Base-by-base conservation (phyloP, 2,113 vertebrate genomes). In the Anas platyrhynchos region DNA sequence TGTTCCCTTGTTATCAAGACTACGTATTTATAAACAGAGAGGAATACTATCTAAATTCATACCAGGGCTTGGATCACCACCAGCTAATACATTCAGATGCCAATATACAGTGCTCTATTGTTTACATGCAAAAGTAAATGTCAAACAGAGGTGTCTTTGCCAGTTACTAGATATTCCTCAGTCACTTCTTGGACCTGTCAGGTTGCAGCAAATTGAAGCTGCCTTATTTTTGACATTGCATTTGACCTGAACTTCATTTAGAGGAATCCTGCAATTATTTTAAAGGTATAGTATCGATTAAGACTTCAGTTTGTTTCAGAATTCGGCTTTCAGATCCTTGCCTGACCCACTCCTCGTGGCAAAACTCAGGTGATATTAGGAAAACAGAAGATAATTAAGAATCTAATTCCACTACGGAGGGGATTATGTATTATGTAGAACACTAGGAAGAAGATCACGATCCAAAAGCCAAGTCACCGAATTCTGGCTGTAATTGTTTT, bases 221-320 rank as follows among this genome's bases (percentile, higher is more conserved):
- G 84, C 89, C 80, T 96, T 89, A 96, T 96, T 82, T 93, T 79
- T 96, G 96, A 97, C 95, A 93, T 78, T 97, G 92, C 58, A 78
- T 86, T 94, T 97, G 97, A 97, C 95, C 90, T 91, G 89, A 97
- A 96, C 91, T 97, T 96, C 94, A 96, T 97, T 97, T 96, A 94
- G 88, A 94, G 71, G 80, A 95, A 93, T 93, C 59, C 50, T 74
- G 75, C 89, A 95, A 97, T 96, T 92, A 97, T 97, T 97, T 96
- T 91, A 96, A 97, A 97, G 86, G 62, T 91, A 83, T 52, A n/a
- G 58, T 96, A 97, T 92, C 83, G 91, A 97, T 97, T 95, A 94
- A 84, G 78, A 71, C 73, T 91, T 72, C 93, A 86, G 83, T 50
- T 63, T 92, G n/a, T 71, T 93, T 96, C 83, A 67, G 86, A 97